A percentile compares a stretch with the other conserved stretches of the same genome.
phyloP scores from a whole-genome alignment of 2,113 vertebrate species.

The Scomber colias region DNA sequence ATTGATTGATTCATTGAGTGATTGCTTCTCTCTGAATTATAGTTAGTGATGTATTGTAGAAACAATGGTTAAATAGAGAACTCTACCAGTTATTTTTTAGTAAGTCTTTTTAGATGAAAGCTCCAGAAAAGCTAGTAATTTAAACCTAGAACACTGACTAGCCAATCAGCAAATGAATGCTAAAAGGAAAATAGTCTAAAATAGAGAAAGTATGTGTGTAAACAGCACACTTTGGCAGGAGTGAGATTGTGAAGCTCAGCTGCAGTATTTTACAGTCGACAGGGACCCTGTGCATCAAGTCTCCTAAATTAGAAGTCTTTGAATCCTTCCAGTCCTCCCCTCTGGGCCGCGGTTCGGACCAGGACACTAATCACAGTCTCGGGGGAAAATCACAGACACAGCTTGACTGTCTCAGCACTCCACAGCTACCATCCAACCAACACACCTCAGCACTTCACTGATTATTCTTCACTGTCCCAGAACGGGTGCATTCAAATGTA shows the following conservation, averaged over 20 bases:
- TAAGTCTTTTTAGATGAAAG: too few relatives aligned
- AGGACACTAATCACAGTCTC: slow-evolving; percentile 54
- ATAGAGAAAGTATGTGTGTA: neutral
- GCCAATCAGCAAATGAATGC: slow-evolving; percentile 27
- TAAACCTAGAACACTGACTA: slow-evolving; percentile 1
- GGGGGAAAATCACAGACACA: slow-evolving; percentile 8
- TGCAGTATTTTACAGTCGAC: slow-evolving; percentile 35
- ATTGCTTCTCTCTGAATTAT: too few relatives aligned
- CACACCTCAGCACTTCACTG: slow-evolving; percentile 44
- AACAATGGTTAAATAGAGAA: too few relatives aligned
- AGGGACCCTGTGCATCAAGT: slow-evolving; percentile 36
- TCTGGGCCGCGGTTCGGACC: slow-evolving; percentile 26
- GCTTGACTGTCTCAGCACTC: slow-evolving; percentile 9
- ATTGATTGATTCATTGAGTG: too few relatives aligned
- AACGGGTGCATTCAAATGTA: slow-evolving; percentile 51
- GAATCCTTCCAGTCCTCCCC: slow-evolving; percentile 41
- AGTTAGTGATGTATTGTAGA: too few relatives aligned
- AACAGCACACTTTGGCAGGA: slow-evolving; percentile 21
- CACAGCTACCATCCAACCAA: slow-evolving; percentile 8
- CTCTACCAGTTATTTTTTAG: too few relatives aligned
- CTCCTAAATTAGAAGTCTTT: slow-evolving; percentile 53
- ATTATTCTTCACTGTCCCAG: slow-evolving; percentile 47
- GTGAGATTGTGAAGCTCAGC: slow-evolving; percentile 28
- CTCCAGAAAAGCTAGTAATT: too few relatives aligned
- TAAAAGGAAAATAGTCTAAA: neutral